Evolutionary conservation across 2,888 invertebrate genomes (phyloP).

Genomic region (Atethmia centrago): DNA sequence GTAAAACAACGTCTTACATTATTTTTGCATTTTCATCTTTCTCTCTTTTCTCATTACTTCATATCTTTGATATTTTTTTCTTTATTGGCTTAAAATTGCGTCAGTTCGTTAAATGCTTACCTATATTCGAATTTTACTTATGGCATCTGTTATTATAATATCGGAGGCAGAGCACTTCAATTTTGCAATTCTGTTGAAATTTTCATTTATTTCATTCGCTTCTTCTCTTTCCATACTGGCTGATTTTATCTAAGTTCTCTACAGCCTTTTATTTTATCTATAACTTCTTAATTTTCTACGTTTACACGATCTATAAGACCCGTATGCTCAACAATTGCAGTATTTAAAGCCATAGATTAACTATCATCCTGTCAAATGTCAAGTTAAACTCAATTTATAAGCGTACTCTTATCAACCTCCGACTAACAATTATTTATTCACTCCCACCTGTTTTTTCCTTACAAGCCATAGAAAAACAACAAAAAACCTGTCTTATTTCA

Average conservation of each 20-base stretch:
- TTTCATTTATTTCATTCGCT: background rate
- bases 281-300: background rate
- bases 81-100: background rate
- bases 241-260: background rate
- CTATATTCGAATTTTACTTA: background rate
- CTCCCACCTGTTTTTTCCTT: conserved; percentile 14
- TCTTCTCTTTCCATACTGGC: background rate
- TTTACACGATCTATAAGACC: background rate
- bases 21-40: background rate
- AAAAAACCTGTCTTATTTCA: conserved; percentile 3
- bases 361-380: conserved; percentile 1
- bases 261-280: background rate
- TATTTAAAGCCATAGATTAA: background rate
- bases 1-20: background rate
- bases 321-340: background rate
- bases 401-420: conserved; percentile 9
- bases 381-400: conserved; percentile 23
- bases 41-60: too few relatives aligned
- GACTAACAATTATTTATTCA: background rate
- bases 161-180: background rate
- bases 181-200: background rate
- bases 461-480: background rate
- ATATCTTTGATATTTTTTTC: background rate
- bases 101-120: background rate
- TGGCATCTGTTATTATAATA: background rate